Evolutionary conservation across 64 coral and sea anemone genomes (phyloP), one percentile per base, ranked within the genome.

Genomic region (Dendrophyllia cribrosa): DNA sequence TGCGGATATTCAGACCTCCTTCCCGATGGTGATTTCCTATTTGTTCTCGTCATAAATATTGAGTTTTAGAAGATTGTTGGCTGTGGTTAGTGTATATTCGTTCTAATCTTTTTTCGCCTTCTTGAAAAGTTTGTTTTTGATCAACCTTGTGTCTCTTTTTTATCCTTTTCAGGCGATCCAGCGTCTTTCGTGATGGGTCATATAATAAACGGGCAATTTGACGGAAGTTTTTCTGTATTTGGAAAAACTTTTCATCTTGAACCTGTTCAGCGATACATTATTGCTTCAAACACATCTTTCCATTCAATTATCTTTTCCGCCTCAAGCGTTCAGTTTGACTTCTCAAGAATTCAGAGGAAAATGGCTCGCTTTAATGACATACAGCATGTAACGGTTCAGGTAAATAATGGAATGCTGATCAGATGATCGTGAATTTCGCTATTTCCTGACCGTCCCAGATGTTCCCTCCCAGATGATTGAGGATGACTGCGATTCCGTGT

Each of bases 301-400:
- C 95, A 97, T 69, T 97, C 95, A 74, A 68, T 97, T 4, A 65
- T 97, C 65, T 97, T 88, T 62, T 66, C 58, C 7, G 58, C 86
- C 4, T 89, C 92, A 66, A 83, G 86, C 10, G 69, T 83, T 7
- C 20, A 58, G 55, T 83, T 94, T 53, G 26, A 89, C 22, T 66
- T 61, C 34, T 82, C 77, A 0, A 64, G 59, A 59, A 8, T 60
- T 82, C 55, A 83, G 43, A 89, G 86, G 51, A 64, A 43, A 66
- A 70, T 49, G 10, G 68, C 77, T 5, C 60, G 7, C 23, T 59
- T 84, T 16, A 51, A 67, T 5, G 22, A 56, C n/a, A 24, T 74
- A 43, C 9, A 74, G 19, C 59, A 46, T 22, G 1, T 8, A 0
- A 4, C 19, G 19, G 2, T 6, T 51, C 44, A 84, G 80, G 62